Conservation (phyloP, 2,113 vertebrate genomes). For the Casuarius casuarius region DNA sequence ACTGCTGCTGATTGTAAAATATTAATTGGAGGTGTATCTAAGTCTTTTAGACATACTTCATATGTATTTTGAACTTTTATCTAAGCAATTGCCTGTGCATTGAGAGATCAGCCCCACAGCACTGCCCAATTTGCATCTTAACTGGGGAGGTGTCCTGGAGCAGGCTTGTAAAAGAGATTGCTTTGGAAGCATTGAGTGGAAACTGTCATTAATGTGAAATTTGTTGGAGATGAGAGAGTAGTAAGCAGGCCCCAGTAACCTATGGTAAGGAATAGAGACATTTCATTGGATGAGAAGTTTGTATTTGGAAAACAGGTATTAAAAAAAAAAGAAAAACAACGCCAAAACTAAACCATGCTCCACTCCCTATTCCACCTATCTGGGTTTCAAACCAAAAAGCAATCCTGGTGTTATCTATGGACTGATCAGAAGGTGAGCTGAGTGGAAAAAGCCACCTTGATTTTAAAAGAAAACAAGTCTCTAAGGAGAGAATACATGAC, state of each 20-base stretch:
- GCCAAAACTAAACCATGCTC: background rate
- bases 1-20: background rate
- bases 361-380: background rate
- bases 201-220: background rate
- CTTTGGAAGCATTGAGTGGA: background rate
- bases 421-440: background rate
- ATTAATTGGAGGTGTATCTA: background rate
- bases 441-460: background rate
- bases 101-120: background rate
- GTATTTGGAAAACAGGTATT: background rate
- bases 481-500: background rate
- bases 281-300: background rate
- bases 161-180: background rate
- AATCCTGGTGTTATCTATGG: background rate
- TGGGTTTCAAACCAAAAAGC: background rate
- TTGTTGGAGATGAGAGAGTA: background rate
- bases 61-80: background rate
- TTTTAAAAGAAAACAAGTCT: background rate
- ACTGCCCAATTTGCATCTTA: background rate
- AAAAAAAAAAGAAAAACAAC: background rate
- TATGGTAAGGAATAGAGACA: background rate
- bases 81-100: fast-evolving
- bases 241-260: background rate
- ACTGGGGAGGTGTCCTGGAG: background rate
- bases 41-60: background rate